Conservation (phyloP, 1,140 invertebrate genomes). For the Drosophila miranda region DNA sequence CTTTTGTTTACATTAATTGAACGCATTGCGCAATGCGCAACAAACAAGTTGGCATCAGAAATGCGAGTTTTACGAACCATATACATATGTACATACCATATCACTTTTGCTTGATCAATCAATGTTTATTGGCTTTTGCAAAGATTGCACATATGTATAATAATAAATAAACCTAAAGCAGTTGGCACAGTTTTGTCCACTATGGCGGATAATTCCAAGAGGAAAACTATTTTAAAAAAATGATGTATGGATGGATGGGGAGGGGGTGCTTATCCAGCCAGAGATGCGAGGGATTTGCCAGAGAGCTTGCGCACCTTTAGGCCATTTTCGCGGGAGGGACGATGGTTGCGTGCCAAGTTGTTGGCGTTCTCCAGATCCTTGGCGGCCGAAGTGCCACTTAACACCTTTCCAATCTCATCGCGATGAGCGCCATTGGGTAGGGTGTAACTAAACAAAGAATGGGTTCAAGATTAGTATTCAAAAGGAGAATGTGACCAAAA, state of each 20-base stretch:
- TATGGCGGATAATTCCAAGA: conserved; percentile 38
- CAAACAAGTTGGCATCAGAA: conserved; percentile 35
- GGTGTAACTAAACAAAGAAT: conserved; percentile 49
- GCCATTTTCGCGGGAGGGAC: conserved; percentile 54
- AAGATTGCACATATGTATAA: conserved; percentile 12
- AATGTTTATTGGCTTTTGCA: conserved; percentile 15
- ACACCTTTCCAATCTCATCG: conserved; percentile 62
- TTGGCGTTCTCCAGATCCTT: conserved; percentile 66
- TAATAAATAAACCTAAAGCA: conserved; percentile 48
- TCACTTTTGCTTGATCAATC: conserved; percentile 2
- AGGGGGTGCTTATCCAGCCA: conserved; percentile 54
- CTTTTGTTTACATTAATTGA: conserved; percentile 22
- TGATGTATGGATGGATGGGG: neutral
- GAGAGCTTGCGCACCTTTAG: conserved; percentile 75
- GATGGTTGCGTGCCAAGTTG: conserved; percentile 50
- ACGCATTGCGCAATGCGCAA: conserved; percentile 26
- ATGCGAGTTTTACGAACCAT: neutral
- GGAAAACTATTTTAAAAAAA: conserved; percentile 1
- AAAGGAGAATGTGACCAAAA: neutral
- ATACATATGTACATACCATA: no score
- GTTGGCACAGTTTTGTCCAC: conserved; percentile 11
- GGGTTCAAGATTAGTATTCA: neutral
- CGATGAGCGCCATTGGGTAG: conserved; percentile 66
- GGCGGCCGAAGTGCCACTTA: conserved; percentile 46
- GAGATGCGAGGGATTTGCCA: conserved; percentile 68